phyloP scores from a whole-genome alignment of 2,888 invertebrate species.

The Xestia sexstrigata region DNA sequence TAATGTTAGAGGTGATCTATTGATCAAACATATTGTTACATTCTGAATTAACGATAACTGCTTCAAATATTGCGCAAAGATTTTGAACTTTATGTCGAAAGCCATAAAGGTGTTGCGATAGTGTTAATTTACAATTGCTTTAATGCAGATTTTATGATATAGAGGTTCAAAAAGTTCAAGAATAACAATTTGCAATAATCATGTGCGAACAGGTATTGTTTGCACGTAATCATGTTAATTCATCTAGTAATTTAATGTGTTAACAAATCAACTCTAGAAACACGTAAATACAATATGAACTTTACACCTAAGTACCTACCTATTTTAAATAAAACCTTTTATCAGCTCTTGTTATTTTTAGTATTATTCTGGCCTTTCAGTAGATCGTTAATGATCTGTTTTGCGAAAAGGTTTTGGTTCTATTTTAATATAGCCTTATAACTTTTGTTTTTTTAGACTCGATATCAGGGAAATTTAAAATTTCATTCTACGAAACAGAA shows the following conservation, averaged over 20 bases:
- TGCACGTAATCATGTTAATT: conserved; percentile 34
- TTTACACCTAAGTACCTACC: not conserved
- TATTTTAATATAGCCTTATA: not conserved
- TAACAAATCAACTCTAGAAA: conserved; percentile 31
- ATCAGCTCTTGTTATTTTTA: not conserved
- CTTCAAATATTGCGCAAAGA: conserved; percentile 33
- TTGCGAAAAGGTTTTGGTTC: not conserved
- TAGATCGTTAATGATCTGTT: not conserved
- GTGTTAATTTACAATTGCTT: conserved; percentile 38
- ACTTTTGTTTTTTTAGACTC: not conserved
- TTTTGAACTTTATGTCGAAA: conserved; percentile 35
- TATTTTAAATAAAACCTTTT: not conserved
- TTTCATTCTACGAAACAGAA: not conserved
- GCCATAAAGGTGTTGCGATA: conserved; percentile 17
- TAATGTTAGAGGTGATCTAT: conserved; percentile 74
- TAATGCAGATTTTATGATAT: conserved; percentile 21
- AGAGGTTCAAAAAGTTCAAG: conserved; percentile 52
- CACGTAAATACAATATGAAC: conserved; percentile 1
- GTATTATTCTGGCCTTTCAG: not conserved
- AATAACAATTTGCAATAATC: conserved; percentile 54
- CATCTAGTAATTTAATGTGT: conserved; percentile 36
- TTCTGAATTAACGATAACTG: conserved; percentile 44
- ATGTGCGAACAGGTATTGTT: conserved; percentile 60
- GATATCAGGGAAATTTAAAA: not conserved
- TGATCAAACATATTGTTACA: conserved; percentile 72